Evolutionary conservation across 1,140 invertebrate genomes (phyloP).

Genomic region (Augochlora pura): DNA sequence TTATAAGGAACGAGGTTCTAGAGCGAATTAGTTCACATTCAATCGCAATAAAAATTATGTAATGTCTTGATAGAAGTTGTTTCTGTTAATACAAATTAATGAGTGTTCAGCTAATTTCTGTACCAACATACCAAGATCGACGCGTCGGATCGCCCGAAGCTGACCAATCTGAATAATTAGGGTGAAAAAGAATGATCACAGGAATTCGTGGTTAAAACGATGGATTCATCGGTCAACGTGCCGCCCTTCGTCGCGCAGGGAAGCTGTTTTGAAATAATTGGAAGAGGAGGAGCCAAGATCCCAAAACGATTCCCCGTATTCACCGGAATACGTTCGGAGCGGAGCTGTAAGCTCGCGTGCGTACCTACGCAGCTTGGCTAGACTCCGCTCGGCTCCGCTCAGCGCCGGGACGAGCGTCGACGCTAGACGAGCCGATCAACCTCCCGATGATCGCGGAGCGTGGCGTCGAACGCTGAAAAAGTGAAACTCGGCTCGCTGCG

Average conservation of each 20-base stretch:
- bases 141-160: no score
- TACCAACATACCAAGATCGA: no score
- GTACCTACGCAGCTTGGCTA: background rate
- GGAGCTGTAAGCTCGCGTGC: conserved; percentile 8
- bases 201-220: conserved; percentile 2
- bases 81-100: no score
- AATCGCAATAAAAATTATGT: no score
- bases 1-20: no score
- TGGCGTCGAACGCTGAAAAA: conserved; percentile 79
- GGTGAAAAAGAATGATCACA: background rate
- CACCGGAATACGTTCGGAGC: conserved; percentile 9
- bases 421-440: conserved; percentile 63
- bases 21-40: no score
- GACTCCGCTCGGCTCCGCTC: background rate
- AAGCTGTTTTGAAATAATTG: conserved; percentile 5
- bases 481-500: conserved; percentile 80
- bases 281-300: conserved; percentile 2
- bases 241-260: background rate
- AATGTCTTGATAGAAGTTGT: no score
- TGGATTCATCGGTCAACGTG: no score
- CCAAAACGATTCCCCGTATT: background rate
- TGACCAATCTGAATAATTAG: background rate
- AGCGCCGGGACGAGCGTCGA: conserved; percentile 36
- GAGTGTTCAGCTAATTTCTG: no score
- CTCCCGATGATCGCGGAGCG: conserved; percentile 70